These are phyloP conservation scores for Crotalus horridus DNA, from an alignment of 2,113 vertebrate genomes.

Conservation along the genomic window DNA sequence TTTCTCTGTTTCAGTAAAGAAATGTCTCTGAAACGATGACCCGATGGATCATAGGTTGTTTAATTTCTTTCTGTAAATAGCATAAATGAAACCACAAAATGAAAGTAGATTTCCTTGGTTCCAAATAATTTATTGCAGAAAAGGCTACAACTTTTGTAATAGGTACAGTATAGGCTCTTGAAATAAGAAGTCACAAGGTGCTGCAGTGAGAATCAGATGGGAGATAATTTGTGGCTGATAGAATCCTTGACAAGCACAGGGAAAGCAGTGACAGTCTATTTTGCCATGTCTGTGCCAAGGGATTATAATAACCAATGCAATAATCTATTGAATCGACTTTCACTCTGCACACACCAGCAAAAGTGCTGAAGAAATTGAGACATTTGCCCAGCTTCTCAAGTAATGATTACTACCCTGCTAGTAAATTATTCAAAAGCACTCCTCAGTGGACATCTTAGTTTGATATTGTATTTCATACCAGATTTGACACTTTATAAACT, in stretches of 20 bases:
- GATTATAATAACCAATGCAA: conserved; percentile 32
- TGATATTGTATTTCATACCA: conserved; percentile 46
- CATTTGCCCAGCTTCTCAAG: background rate
- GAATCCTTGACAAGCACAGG: conserved; percentile 31
- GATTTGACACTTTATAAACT: conserved; percentile 41
- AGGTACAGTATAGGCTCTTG: background rate
- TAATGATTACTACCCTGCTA: background rate
- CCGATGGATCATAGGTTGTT: background rate
- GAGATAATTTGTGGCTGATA: background rate
- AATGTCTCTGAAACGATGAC: background rate
- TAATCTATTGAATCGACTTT: conserved; percentile 38
- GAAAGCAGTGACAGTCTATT: conserved; percentile 9
- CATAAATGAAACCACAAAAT: background rate
- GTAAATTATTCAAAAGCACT: conserved; percentile 42
- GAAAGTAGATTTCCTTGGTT: background rate
- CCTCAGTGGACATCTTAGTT: conserved; percentile 31
- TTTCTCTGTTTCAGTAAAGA: background rate
- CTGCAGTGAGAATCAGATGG: background rate
- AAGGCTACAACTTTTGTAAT: background rate
- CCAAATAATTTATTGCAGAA: background rate
- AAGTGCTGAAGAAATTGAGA: conserved; percentile 20
- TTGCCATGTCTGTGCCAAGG: background rate
- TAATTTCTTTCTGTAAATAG: background rate
- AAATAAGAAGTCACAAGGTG: background rate
- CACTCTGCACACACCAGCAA: conserved; percentile 10